Evolutionary conservation across 2,888 invertebrate genomes (phyloP), one percentile per base, ranked within the genome.

Genomic region (Drosophila subsilvestris): DNA sequence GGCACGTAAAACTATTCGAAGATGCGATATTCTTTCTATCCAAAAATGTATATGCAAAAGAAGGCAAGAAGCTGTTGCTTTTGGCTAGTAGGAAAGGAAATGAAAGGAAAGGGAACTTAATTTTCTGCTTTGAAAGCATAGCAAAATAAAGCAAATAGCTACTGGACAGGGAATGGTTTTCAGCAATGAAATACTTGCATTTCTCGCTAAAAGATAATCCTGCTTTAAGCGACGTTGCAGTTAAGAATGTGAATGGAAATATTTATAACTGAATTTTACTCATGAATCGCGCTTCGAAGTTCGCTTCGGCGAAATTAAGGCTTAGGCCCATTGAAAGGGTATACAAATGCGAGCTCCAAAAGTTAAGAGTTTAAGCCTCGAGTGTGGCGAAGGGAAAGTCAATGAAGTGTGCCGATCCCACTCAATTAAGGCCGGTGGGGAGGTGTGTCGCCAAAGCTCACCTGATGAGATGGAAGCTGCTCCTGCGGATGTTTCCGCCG

Each of bases 321-420:
- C n/a, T 4, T 18, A 50, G 7, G 18, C 18, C 32, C 61, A 9
- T n/a, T n/a, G 44, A 32, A 44, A 63, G 63, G 18, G 63, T 63
- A 62, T 63, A 50, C 62, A 50, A 37, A 61, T 61, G 63, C 44
- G 37, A 12, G 49, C 44, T 25, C 14, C 50, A 65, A 67, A 67
- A 68, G 60, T 72, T 76, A 76, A 65, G 59, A 63, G 49, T 58
- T 75, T 70, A 77, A 62, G 72, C 60, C 62, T 43, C 48, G 74
- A 65, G 65, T 74, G 51, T 14, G 37, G 27, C 9, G 42, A 67
- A 58, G 27, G 27, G 42, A 67, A 58, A 58, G 51, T 44, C 58
- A 66, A 68, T 68, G 53, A 68, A 68, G 69, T 68, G 44, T 68
- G 44, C 49, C 44, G 48, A 29, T 60, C 44, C 32, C 68, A 68